Percentiles rank a stretch among this genome's conserved stretches.
phyloP scores from a whole-genome alignment of 2,888 invertebrate species.

The Eudemis profundana region DNA sequence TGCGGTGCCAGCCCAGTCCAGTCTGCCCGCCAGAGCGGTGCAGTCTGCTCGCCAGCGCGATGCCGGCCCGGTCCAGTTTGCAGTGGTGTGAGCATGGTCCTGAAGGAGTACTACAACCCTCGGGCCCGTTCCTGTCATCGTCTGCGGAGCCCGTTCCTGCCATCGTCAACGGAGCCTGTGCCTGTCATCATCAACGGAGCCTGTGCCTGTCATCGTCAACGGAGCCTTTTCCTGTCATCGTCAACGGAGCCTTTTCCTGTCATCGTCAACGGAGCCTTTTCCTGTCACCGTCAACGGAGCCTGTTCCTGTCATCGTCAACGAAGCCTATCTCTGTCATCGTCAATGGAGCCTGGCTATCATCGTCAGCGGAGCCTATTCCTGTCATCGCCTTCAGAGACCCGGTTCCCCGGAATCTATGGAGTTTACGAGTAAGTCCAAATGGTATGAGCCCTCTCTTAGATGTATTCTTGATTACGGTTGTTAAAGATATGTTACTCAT shows the following conservation, averaged over 20 bases:
- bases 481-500: too few relatives aligned
- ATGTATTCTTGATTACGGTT: too few relatives aligned
- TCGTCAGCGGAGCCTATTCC: too few relatives aligned
- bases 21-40: neutral
- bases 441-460: too few relatives aligned
- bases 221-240: neutral
- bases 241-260: neutral
- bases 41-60: slow-evolving; percentile 6
- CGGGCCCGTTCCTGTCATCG: neutral
- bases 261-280: too few relatives aligned
- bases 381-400: too few relatives aligned
- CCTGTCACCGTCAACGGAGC: too few relatives aligned
- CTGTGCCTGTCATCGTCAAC: neutral
- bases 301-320: too few relatives aligned
- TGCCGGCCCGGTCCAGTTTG: neutral
- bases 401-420: too few relatives aligned
- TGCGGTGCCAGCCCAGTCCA: neutral
- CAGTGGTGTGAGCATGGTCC: neutral
- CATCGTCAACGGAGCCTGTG: neutral
- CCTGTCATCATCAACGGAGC: neutral
- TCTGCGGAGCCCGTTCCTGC: neutral
- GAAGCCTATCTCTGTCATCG: too few relatives aligned
- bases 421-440: too few relatives aligned
- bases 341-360: too few relatives aligned
- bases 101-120: neutral